Conservation (phyloP, 2,113 vertebrate genomes). For the Chionodraco myersi region DNA sequence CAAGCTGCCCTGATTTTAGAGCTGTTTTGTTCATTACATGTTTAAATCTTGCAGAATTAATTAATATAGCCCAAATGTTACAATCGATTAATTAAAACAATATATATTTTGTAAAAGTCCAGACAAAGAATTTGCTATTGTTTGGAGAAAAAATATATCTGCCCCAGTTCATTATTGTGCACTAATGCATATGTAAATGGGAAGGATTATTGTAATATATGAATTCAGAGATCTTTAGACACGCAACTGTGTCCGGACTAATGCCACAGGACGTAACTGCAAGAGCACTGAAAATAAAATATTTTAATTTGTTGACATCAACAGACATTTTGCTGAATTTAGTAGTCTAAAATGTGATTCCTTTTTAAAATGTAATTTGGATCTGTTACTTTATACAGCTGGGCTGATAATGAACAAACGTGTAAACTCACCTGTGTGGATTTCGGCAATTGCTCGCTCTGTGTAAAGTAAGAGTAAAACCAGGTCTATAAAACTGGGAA, state of each 20-base stretch:
- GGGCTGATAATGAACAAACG: background rate
- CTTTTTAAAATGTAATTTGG: background rate
- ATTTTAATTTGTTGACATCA: too few relatives aligned
- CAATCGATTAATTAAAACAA: background rate
- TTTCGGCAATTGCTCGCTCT: conserved; percentile 10
- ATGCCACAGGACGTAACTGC: background rate
- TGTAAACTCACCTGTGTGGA: conserved; percentile 66
- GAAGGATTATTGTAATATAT: conserved; percentile 24
- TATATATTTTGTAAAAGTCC: background rate
- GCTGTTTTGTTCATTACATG: background rate
- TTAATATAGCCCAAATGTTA: background rate
- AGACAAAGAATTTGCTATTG: conserved; percentile 29
- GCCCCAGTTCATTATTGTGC: conserved; percentile 48
- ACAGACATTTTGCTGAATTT: background rate
- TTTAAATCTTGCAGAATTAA: background rate
- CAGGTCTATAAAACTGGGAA: background rate
- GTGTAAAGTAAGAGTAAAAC: background rate
- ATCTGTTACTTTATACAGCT: background rate
- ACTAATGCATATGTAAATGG: conserved; percentile 41
- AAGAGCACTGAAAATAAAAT: background rate
- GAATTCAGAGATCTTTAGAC: conserved; percentile 9
- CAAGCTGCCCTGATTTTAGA: background rate
- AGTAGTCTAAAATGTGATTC: background rate
- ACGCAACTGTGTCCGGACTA: background rate
- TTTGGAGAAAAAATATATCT: conserved; percentile 10